Conservation (phyloP, 2,888 invertebrate genomes). For the Pammene aurita region DNA sequence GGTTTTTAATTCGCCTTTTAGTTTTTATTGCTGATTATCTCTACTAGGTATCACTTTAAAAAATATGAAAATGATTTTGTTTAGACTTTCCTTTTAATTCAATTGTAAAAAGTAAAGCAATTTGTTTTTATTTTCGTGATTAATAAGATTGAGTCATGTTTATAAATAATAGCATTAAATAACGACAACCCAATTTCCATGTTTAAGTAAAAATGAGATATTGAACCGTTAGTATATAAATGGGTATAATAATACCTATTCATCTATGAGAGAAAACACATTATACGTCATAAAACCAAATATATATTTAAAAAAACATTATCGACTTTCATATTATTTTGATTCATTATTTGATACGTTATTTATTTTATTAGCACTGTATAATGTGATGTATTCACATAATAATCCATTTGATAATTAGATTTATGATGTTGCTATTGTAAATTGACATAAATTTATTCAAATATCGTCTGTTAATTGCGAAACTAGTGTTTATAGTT, state of each 20-base stretch:
- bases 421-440: constrained; percentile 71
- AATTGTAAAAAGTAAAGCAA: no score
- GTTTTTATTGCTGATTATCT: constrained; percentile 33
- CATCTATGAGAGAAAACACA: constrained; percentile 39
- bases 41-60: background rate
- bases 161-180: no score
- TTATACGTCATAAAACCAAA: constrained; percentile 45
- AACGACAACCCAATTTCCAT: no score
- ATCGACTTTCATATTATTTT: constrained; percentile 62
- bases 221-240: background rate
- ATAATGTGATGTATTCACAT: constrained; percentile 61
- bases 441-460: constrained; percentile 78
- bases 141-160: no score
- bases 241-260: background rate
- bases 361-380: constrained; percentile 66
- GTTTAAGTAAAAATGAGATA: no score
- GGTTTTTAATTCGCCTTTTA: constrained; percentile 25
- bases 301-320: constrained; percentile 51
- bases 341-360: constrained; percentile 53
- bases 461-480: constrained; percentile 75
- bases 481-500: constrained; percentile 72
- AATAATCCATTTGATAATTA: constrained; percentile 68
- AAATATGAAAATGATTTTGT: background rate
- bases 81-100: no score
- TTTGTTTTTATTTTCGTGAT: no score